phyloP scores from a whole-genome alignment of 2,797 vertebrate species.

The Xiphorhynchus erythropygius region DNA sequence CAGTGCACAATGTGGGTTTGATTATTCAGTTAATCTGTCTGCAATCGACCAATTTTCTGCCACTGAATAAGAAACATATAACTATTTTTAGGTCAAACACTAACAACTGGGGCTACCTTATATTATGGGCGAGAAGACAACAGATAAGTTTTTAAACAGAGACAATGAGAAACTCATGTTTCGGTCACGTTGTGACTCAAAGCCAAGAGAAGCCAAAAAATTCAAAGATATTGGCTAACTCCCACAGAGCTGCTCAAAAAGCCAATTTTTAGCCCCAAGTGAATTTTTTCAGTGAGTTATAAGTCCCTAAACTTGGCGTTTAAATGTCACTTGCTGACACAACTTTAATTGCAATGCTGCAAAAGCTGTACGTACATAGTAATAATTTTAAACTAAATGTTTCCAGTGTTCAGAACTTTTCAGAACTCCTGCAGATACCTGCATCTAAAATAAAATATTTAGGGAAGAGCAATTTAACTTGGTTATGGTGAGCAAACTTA shows the following conservation, averaged over 20 bases:
- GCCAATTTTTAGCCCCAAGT: conserved; percentile 42
- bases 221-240: conserved; percentile 42
- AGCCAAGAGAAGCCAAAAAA: conserved; percentile 42
- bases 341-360: conserved; percentile 18
- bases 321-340: conserved; percentile 42
- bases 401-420: not conserved
- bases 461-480: not conserved
- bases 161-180: conserved; percentile 55
- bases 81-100: conserved; percentile 3
- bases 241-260: conserved; percentile 48
- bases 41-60: not conserved
- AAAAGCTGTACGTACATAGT: not conserved
- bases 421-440: not conserved
- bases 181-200: conserved; percentile 37
- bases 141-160: not conserved
- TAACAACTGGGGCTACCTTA: conserved; percentile 16
- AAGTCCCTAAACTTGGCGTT: conserved; percentile 35
- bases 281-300: not conserved
- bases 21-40: conserved; percentile 16
- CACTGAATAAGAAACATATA: conserved; percentile 2
- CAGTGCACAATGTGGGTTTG: not conserved
- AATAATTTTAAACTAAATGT: not conserved
- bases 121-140: conserved; percentile 36
- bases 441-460: not conserved
- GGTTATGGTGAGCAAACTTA: not conserved